phyloP scores from a whole-genome alignment of 92 coral and sea anemone genomes.

The Porites lobata region DNA sequence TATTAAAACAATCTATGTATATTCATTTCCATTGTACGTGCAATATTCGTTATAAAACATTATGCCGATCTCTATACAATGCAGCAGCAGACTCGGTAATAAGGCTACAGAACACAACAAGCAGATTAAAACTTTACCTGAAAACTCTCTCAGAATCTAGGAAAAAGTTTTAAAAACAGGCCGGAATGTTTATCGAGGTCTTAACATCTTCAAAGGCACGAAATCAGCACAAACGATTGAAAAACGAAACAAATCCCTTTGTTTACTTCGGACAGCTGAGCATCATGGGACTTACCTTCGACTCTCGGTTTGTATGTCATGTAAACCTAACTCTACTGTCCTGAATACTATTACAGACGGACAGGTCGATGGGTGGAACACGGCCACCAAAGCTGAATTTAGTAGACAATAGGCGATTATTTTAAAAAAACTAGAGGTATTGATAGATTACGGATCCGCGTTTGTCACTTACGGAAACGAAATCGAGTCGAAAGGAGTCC shows the following conservation, averaged over 20 bases:
- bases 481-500: too few species aligned
- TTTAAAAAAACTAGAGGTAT: too few species aligned
- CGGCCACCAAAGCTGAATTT: too few species aligned
- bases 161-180: background rate
- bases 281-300: background rate
- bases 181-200: background rate
- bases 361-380: too few species aligned
- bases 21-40: too few species aligned
- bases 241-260: background rate
- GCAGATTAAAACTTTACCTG: background rate
- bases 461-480: too few species aligned
- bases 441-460: too few species aligned
- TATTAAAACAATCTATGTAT: too few species aligned
- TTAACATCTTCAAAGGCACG: background rate
- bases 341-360: background rate
- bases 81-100: background rate
- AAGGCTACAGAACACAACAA: background rate
- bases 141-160: background rate
- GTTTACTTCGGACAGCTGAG: background rate
- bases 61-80: background rate
- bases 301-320: background rate
- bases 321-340: background rate
- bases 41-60: too few species aligned
- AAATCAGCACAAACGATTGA: background rate
- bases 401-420: too few species aligned